These are phyloP conservation scores for Amphiprion ocellaris DNA, from an alignment of 2,113 vertebrate genomes.

Conservation along the genomic window DNA sequence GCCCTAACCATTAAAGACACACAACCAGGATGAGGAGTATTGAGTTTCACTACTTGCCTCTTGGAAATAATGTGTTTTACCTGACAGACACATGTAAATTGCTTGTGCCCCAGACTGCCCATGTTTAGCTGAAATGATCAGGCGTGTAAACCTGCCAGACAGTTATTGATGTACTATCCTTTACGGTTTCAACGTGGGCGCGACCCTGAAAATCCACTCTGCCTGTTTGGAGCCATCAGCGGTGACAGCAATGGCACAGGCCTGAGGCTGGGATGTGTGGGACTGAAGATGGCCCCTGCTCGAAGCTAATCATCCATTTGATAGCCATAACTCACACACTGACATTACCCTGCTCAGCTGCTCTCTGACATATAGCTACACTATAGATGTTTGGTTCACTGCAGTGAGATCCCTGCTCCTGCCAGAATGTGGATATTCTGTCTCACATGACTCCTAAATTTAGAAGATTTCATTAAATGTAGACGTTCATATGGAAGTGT, in stretches of 20 bases:
- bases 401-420: slow-evolving; percentile 3
- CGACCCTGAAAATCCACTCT: slow-evolving; percentile 54
- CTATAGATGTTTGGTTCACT: too few species aligned
- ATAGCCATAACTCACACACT: slow-evolving; percentile 32
- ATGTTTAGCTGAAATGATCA: slow-evolving; percentile 28
- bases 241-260: slow-evolving; percentile 41
- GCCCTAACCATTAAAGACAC: background rate
- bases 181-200: slow-evolving; percentile 11
- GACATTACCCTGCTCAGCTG: slow-evolving; percentile 25
- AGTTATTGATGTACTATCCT: slow-evolving; percentile 66
- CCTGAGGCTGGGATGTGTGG: background rate
- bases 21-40: background rate
- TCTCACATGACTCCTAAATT: slow-evolving; percentile 63
- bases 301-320: slow-evolving; percentile 47
- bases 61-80: slow-evolving; percentile 22
- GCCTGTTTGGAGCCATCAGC: slow-evolving; percentile 32
- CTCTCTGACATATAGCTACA: slow-evolving; percentile 5
- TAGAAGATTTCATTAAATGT: slow-evolving; percentile 64
- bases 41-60: slow-evolving; percentile 1
- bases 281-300: slow-evolving; percentile 20
- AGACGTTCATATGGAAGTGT: slow-evolving; percentile 32
- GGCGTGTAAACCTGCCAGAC: slow-evolving; percentile 59
- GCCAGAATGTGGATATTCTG: slow-evolving; percentile 1
- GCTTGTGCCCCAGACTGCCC: slow-evolving; percentile 3
- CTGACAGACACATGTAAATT: slow-evolving; percentile 31